A percentile compares a stretch with the other conserved stretches of the same genome.
Conservation (phyloP, 2,797 vertebrate genomes). For the Phylloscopus collybita region DNA sequence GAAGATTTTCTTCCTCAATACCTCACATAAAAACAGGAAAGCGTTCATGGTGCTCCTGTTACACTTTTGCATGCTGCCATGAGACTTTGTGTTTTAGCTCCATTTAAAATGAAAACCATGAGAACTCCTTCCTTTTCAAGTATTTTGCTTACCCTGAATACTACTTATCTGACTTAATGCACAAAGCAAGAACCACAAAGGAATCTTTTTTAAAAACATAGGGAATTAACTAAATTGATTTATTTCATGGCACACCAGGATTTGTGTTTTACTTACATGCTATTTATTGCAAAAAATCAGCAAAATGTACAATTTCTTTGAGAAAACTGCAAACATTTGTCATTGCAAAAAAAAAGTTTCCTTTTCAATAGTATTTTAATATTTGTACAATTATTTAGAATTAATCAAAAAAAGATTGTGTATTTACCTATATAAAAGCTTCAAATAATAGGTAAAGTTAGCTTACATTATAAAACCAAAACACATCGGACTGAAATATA, state of each 20-base stretch:
- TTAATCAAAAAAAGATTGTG: neutral
- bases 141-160: neutral
- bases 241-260: neutral
- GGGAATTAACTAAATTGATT: neutral
- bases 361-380: neutral
- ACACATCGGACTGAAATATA: slow-evolving; percentile 69
- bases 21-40: neutral
- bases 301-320: slow-evolving; percentile 1
- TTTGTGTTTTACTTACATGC: slow-evolving; percentile 9
- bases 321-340: slow-evolving; percentile 54
- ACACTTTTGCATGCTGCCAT: neutral
- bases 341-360: neutral
- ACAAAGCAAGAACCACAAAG: neutral
- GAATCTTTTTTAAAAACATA: neutral
- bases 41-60: neutral
- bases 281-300: slow-evolving; percentile 19
- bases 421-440: slow-evolving; percentile 41
- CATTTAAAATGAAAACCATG: neutral
- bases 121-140: neutral
- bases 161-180: neutral
- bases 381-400: slow-evolving; percentile 6
- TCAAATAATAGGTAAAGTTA: slow-evolving; percentile 35
- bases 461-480: slow-evolving; percentile 44
- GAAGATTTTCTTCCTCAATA: neutral
- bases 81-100: neutral